Percentiles rank a stretch among this genome's conserved stretches.
These are phyloP conservation scores for Xestia xanthographa DNA, from an alignment of 2,888 invertebrate genomes.

Conservation along the genomic window DNA sequence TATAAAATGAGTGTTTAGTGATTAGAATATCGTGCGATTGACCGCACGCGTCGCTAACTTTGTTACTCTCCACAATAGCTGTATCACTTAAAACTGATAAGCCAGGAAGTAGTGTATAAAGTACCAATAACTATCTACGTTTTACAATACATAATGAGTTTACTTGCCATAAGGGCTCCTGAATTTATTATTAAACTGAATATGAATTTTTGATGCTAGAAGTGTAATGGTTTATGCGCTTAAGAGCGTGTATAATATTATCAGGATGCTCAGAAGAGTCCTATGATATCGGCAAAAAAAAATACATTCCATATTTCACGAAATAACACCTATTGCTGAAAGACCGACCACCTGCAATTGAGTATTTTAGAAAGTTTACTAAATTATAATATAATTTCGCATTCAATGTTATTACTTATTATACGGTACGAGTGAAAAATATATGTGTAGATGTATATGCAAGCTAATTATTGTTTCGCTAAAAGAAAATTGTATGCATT, in stretches of 20 bases:
- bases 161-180: slow-evolving; percentile 53
- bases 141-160: slow-evolving; percentile 54
- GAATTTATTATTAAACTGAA: slow-evolving; percentile 53
- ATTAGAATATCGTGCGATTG: slow-evolving; percentile 52
- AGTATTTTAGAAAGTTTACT: slow-evolving; percentile 62
- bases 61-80: slow-evolving; percentile 71
- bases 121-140: slow-evolving; percentile 57
- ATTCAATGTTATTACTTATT: slow-evolving; percentile 63
- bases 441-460: slow-evolving; percentile 68
- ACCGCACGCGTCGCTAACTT: slow-evolving; percentile 58
- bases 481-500: slow-evolving; percentile 67
- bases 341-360: slow-evolving; percentile 61
- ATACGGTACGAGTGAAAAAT: slow-evolving; percentile 68
- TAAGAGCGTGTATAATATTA: slow-evolving; percentile 49
- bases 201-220: slow-evolving; percentile 51
- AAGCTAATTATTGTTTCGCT: slow-evolving; percentile 65
- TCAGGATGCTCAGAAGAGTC: slow-evolving; percentile 50
- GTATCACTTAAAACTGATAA: slow-evolving; percentile 57
- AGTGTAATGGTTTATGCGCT: slow-evolving; percentile 51
- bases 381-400: slow-evolving; percentile 63
- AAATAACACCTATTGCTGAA: slow-evolving; percentile 69
- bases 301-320: slow-evolving; percentile 67
- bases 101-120: slow-evolving; percentile 55
- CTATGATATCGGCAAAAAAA: slow-evolving; percentile 64
- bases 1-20: slow-evolving; percentile 55